Evolutionary conservation across 2,888 invertebrate genomes (phyloP).

Genomic region (Zaprionus bogoriensis): DNA sequence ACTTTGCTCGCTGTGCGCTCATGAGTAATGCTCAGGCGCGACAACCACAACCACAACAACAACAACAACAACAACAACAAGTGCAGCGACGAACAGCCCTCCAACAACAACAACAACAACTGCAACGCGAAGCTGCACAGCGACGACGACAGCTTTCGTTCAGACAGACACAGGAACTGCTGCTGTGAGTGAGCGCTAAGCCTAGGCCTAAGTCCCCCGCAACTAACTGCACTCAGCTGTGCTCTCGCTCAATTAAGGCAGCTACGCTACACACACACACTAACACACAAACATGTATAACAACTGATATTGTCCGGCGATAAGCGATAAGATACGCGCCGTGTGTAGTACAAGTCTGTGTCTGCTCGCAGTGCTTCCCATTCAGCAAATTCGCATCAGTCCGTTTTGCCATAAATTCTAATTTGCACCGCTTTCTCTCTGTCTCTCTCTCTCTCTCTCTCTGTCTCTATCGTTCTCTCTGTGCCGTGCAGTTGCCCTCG

Average conservation of each 20-base stretch:
- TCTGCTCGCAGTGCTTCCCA: not conserved
- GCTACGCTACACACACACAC: too few relatives aligned
- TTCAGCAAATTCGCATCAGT: not conserved
- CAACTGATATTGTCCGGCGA: not conserved
- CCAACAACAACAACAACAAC: not conserved
- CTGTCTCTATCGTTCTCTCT: constrained; percentile 8
- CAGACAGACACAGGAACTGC: constrained; percentile 37
- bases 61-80: constrained; percentile 11
- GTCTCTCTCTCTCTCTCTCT: constrained; percentile 2
- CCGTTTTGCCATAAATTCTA: not conserved
- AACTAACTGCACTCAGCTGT: not conserved
- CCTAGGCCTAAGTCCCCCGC: not conserved
- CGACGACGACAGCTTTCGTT: constrained; percentile 30
- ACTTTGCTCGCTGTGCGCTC: constrained; percentile 21
- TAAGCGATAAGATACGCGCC: not conserved
- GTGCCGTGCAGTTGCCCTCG: constrained; percentile 48
- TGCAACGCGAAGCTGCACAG: constrained; percentile 1
- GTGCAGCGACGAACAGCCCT: not conserved
- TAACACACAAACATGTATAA: not conserved
- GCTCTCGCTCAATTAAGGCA: not conserved
- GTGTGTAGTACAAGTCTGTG: not conserved
- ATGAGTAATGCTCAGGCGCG: constrained; percentile 28
- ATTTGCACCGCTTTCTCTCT: not conserved
- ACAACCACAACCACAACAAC: constrained; percentile 21
- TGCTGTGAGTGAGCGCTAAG: constrained; percentile 55